Conservation (phyloP, 2,888 invertebrate species). For the Acanthosepion esculentum region DNA sequence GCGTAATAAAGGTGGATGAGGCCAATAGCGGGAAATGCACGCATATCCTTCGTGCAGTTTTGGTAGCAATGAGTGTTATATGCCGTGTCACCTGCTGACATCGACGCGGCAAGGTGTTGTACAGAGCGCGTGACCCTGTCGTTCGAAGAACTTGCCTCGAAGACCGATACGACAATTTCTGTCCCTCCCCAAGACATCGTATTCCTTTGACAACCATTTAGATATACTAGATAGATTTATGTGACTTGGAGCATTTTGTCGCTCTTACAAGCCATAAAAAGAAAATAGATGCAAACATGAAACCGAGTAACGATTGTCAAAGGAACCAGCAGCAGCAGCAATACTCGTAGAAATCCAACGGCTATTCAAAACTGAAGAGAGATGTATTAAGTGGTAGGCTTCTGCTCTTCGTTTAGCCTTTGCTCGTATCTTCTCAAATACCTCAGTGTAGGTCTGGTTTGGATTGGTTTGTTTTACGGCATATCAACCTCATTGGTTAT, state of each 20-base stretch:
- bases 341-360: not conserved
- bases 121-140: not conserved
- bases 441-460: no score
- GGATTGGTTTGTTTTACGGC: no score
- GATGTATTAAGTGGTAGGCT: no score
- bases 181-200: not conserved
- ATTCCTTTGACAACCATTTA: not conserved
- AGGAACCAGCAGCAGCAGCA: not conserved
- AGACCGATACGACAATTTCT: not conserved
- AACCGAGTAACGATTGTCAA: not conserved
- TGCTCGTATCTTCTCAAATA: no score
- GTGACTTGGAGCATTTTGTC: not conserved
- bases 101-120: not conserved
- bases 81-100: constrained; percentile 20
- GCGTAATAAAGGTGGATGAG: no score
- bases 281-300: not conserved
- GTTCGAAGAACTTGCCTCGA: not conserved
- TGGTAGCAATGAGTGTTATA: not conserved
- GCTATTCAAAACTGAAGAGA: no score
- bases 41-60: not conserved
- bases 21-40: not conserved
- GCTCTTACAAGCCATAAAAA: not conserved
- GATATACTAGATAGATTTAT: not conserved
- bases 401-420: no score
- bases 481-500: no score